Percentiles rank a stretch among this genome's conserved stretches.
Conservation (phyloP, 2,797 vertebrate genomes). For the Lindbergichthys nudifrons region DNA sequence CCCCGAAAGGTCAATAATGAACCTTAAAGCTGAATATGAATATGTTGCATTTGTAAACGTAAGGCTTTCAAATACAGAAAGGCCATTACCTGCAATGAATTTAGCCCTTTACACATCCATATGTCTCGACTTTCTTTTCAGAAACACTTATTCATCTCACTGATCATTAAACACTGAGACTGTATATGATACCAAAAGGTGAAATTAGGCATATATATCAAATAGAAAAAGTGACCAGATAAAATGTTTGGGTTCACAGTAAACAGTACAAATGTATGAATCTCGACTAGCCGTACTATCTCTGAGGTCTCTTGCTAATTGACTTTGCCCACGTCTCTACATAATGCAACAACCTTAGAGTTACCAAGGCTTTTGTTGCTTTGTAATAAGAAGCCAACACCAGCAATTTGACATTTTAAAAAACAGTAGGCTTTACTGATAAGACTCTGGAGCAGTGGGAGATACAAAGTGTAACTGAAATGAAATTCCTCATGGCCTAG, state of each 20-base stretch:
- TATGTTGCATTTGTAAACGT: not conserved
- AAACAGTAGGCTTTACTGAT: constrained; percentile 45
- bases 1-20: constrained; percentile 6
- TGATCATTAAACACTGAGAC: not conserved
- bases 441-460: constrained; percentile 31
- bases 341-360: constrained; percentile 15
- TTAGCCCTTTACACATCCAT: not conserved
- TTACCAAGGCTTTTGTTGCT: constrained; percentile 1
- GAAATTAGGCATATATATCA: not conserved
- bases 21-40: not conserved
- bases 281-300: not conserved
- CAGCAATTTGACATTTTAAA: constrained; percentile 51
- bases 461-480: constrained; percentile 31
- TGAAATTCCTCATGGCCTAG: constrained; percentile 9
- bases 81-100: not conserved
- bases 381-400: constrained; percentile 30
- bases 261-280: not conserved
- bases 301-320: not conserved
- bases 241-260: not conserved
- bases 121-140: not conserved
- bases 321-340: constrained; percentile 17
- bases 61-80: constrained; percentile 1
- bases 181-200: not conserved
- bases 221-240: not conserved
- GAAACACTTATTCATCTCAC: not conserved